Percentiles rank a stretch among this genome's conserved stretches.
phyloP scores from a whole-genome alignment of 2,888 invertebrate species.

The Chrysolina haemoptera region DNA sequence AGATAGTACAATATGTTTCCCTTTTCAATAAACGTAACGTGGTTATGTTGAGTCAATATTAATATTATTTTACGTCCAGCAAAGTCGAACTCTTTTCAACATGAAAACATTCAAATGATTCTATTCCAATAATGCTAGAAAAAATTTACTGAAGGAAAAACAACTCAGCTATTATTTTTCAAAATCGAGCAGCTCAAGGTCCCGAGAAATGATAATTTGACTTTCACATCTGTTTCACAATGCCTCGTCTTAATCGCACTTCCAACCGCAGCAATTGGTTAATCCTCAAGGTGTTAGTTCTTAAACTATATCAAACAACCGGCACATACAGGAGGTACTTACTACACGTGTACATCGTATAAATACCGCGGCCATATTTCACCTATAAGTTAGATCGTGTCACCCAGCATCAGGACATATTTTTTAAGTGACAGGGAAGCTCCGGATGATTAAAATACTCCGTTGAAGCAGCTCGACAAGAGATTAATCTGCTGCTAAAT shows the following conservation, averaged over 20 bases:
- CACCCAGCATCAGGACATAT: conserved; percentile 56
- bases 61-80: too few species aligned
- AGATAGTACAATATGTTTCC: too few species aligned
- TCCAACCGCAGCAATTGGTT: conserved; percentile 17
- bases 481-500: conserved; percentile 70
- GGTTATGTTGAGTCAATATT: too few species aligned
- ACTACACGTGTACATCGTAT: conserved; percentile 41
- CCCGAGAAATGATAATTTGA: not conserved
- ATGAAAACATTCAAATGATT: too few species aligned
- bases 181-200: too few species aligned
- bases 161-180: too few species aligned
- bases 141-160: too few species aligned
- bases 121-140: too few species aligned
- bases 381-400: conserved; percentile 45
- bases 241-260: not conserved
- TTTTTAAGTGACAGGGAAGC: conserved; percentile 64
- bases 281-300: conserved; percentile 35
- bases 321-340: conserved; percentile 44
- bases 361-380: conserved; percentile 40
- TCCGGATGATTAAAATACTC: conserved; percentile 67
- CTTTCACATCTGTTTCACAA: not conserved
- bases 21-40: too few species aligned
- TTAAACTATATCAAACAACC: conserved; percentile 44
- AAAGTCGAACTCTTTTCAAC: too few species aligned
- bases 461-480: conserved; percentile 64